A percentile compares a stretch with the other conserved stretches of the same genome.
phyloP scores from a whole-genome alignment of 2,113 vertebrate genomes.

The Cyprinodon tularosa region DNA sequence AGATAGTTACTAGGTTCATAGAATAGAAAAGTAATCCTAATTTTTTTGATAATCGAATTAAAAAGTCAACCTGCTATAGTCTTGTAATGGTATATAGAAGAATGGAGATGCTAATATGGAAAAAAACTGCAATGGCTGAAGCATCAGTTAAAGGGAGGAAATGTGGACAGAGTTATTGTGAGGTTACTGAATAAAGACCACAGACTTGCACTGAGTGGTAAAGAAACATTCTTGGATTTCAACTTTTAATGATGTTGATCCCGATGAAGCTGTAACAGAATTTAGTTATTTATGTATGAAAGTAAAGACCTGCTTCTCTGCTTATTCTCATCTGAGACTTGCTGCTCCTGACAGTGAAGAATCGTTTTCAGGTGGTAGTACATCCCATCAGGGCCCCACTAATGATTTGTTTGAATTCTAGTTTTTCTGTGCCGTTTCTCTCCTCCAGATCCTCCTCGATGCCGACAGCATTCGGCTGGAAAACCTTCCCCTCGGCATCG shows the following conservation, averaged over 20 bases:
- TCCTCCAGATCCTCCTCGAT: slow-evolving; percentile 90
- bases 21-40: too few species aligned
- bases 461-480: slow-evolving; percentile 89
- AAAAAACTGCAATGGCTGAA: too few species aligned
- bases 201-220: too few species aligned
- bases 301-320: too few species aligned
- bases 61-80: background rate
- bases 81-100: too few species aligned
- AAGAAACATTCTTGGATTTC: too few species aligned
- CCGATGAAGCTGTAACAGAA: too few species aligned
- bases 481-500: slow-evolving; percentile 86
- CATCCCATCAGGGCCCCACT: slow-evolving; percentile 37
- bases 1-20: too few species aligned
- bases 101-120: too few species aligned
- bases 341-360: slow-evolving; percentile 23
- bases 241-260: too few species aligned
- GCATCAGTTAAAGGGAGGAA: background rate
- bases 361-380: slow-evolving; percentile 30
- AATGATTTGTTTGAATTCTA: slow-evolving; percentile 46
- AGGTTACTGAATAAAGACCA: too few species aligned
- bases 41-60: background rate
- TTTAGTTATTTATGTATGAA: too few species aligned
- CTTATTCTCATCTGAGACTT: slow-evolving; percentile 7
- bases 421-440: slow-evolving; percentile 8
- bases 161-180: background rate